A percentile compares a stretch with the other conserved stretches of the same genome.
Conservation (phyloP, 2,797 vertebrate species). For the Catostomus latipinnis region DNA sequence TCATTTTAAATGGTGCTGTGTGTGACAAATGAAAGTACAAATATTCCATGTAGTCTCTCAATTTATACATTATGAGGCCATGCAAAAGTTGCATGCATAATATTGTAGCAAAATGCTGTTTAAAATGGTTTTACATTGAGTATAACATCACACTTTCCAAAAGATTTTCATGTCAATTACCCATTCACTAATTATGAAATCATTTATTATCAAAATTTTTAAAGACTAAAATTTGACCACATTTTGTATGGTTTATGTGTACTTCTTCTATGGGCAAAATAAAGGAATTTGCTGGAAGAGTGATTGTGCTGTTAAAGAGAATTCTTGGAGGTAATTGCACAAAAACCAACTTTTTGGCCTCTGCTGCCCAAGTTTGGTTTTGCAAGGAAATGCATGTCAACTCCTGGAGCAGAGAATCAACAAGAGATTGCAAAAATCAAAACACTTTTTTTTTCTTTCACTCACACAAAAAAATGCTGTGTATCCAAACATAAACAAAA, state of each 20-base stretch:
- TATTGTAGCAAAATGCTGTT: no score
- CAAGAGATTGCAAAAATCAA: constrained; percentile 39
- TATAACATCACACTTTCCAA: no score
- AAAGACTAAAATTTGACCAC: no score
- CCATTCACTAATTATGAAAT: no score
- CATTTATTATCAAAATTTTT: no score
- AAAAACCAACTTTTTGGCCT: constrained; percentile 58
- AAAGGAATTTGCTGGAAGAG: constrained; percentile 60
- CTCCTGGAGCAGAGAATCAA: constrained; percentile 55
- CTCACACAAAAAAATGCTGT: constrained; percentile 50
- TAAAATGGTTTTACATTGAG: no score
- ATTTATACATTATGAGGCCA: no score
- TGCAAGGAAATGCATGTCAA: constrained; percentile 61
- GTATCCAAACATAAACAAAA: constrained; percentile 20
- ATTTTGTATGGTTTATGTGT: not conserved
- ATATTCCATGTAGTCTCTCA: no score
- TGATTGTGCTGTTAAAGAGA: constrained; percentile 64
- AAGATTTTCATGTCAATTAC: no score
- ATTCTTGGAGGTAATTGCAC: constrained; percentile 58
- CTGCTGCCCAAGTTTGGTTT: constrained; percentile 60
- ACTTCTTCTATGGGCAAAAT: constrained; percentile 32
- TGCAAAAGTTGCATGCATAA: no score
- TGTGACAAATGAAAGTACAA: no score
- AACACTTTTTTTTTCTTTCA: constrained; percentile 34
- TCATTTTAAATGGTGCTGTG: no score